Evolutionary conservation across 2,888 invertebrate species (phyloP).

Genomic region (Drosophila paranaensis): DNA sequence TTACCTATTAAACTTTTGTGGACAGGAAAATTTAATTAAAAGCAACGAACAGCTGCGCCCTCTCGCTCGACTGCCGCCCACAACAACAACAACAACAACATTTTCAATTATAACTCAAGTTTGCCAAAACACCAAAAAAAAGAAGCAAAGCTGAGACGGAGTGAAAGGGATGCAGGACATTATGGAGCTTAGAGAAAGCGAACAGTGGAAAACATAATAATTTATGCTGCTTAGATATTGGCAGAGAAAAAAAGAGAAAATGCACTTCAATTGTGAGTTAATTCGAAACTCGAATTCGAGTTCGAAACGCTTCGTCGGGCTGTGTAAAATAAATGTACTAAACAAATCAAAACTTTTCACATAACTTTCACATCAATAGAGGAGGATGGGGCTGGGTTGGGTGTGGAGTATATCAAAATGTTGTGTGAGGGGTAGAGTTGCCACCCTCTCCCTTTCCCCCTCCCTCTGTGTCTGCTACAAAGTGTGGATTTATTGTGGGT

Average conservation of each 20-base stretch:
- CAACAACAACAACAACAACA: conserved; percentile 47
- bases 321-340: conserved; percentile 71
- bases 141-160: conserved; percentile 40
- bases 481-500: conserved; percentile 48
- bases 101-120: conserved; percentile 79
- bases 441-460: background rate
- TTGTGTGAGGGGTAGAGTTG: background rate
- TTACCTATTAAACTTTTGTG: conserved; percentile 79
- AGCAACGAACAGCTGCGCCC: conserved; percentile 73
- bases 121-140: conserved; percentile 53
- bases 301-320: conserved; percentile 42
- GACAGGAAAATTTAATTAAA: conserved; percentile 80
- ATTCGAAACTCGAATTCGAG: conserved; percentile 50
- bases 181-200: conserved; percentile 32
- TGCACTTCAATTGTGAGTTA: conserved; percentile 69
- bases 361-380: conserved; percentile 77
- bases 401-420: conserved; percentile 2
- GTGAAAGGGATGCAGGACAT: conserved; percentile 37
- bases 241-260: conserved; percentile 1
- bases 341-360: conserved; percentile 81
- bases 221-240: conserved; percentile 35
- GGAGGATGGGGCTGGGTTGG: background rate
- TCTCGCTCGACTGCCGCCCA: conserved; percentile 44
- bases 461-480: conserved; percentile 16
- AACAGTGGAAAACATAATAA: conserved; percentile 19